A percentile compares a stretch with the other conserved stretches of the same genome.
phyloP scores from a whole-genome alignment of 2,888 invertebrate species.

The Xanthorhoe spadicearia region DNA sequence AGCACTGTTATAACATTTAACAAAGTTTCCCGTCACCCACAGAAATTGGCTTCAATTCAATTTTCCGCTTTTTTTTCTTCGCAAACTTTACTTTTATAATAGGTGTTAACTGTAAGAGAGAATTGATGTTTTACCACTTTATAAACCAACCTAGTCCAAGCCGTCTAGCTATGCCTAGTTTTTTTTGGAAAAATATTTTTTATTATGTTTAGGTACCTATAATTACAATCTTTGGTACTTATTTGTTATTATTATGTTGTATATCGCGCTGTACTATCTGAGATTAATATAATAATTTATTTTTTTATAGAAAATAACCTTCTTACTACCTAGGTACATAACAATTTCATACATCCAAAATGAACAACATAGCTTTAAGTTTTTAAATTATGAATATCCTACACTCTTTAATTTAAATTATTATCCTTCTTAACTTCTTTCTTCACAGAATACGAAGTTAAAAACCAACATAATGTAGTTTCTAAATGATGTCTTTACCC shows the following conservation, averaged over 20 bases:
- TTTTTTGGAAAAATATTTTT: too few species aligned
- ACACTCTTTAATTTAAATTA: too few species aligned
- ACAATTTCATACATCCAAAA: background rate
- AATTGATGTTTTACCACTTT: conserved; percentile 50
- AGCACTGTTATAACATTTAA: conserved; percentile 65
- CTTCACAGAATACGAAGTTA: background rate
- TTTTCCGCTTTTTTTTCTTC: conserved; percentile 50
- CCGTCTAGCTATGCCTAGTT: background rate
- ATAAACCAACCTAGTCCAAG: conserved; percentile 38
- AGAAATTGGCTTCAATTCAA: conserved; percentile 67
- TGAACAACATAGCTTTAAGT: background rate
- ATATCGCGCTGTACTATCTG: too few species aligned
- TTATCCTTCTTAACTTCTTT: background rate
- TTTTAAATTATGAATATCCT: background rate
- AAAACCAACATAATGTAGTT: conserved; percentile 28
- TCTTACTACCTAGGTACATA: too few species aligned
- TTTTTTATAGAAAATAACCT: too few species aligned
- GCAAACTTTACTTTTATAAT: conserved; percentile 47
- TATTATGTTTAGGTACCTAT: too few species aligned
- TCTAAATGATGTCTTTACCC: conserved; percentile 45
- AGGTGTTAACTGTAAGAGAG: conserved; percentile 51
- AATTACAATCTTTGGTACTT: too few species aligned
- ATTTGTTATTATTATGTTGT: too few species aligned
- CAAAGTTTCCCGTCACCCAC: conserved; percentile 68
- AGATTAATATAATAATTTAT: too few species aligned